A percentile compares a stretch with the other conserved stretches of the same genome.
Conservation (phyloP, 2,888 invertebrate genomes). For the Bellardia pandia region DNA sequence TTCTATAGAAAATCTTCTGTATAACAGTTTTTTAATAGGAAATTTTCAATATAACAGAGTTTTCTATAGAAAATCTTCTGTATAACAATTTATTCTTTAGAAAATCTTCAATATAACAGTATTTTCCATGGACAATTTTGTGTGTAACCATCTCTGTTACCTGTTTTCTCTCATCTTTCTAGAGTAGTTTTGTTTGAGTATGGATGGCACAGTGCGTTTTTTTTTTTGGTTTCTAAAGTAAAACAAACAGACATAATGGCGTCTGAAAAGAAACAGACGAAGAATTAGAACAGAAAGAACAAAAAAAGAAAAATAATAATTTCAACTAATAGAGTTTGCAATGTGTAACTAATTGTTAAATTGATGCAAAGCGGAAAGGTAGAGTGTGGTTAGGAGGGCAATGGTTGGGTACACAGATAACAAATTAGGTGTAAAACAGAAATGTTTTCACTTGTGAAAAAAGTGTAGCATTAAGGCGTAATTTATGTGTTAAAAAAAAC, state of each 20-base stretch:
- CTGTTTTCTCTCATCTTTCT: neutral
- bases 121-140: too few species aligned
- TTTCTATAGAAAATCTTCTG: too few species aligned
- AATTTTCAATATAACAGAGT: too few species aligned
- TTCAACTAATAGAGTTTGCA: slow-evolving; percentile 64
- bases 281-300: neutral
- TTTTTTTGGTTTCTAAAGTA: slow-evolving; percentile 2
- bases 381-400: too few species aligned
- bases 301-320: slow-evolving; percentile 7
- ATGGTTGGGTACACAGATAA: neutral
- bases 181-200: neutral
- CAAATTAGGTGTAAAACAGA: neutral
- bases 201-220: neutral
- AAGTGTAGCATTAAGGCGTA: too few species aligned
- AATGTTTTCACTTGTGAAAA: too few species aligned
- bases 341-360: slow-evolving; percentile 71
- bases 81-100: too few species aligned
- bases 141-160: neutral
- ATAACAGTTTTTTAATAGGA: too few species aligned
- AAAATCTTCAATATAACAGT: too few species aligned
- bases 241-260: slow-evolving; percentile 54
- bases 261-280: slow-evolving; percentile 30
- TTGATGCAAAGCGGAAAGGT: slow-evolving; percentile 18
- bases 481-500: too few species aligned
- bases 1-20: too few species aligned